phyloP scores from a whole-genome alignment of 2,113 vertebrate species.

The Spea multiplicata region DNA sequence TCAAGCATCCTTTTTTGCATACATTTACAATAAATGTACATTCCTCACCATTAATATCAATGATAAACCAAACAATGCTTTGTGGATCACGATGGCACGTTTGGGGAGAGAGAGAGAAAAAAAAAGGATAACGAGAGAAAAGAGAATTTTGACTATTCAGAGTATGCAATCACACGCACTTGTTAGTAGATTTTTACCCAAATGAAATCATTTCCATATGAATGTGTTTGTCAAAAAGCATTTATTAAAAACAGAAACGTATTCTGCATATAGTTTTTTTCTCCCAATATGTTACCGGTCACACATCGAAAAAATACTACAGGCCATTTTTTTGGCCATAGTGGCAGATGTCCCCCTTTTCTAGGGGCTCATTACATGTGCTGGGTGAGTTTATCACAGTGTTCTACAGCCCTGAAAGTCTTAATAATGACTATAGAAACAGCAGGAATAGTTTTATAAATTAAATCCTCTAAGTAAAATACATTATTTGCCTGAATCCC shows the following conservation, averaged over 20 bases:
- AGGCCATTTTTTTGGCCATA: no score
- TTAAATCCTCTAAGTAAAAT: no score
- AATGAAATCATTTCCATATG: conserved; percentile 34
- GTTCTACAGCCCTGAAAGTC: no score
- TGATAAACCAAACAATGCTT: conserved; percentile 12
- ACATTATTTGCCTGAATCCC: no score
- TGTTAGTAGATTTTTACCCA: conserved; percentile 9
- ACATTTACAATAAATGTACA: not conserved
- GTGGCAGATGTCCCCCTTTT: no score
- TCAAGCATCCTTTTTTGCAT: conserved; percentile 22
- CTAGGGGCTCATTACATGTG: no score
- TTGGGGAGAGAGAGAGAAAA: conserved; percentile 4
- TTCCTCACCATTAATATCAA: conserved; percentile 28
- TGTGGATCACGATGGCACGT: conserved; percentile 29
- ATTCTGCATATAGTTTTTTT: not conserved
- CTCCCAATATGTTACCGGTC: no score
- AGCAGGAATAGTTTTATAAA: no score
- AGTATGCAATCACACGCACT: conserved; percentile 15
- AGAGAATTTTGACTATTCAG: conserved; percentile 32
- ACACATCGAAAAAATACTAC: no score
- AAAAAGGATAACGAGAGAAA: not conserved
- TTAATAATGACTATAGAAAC: no score
- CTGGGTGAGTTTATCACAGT: no score
- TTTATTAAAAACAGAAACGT: conserved; percentile 35
- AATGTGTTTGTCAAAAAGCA: conserved; percentile 32